These are phyloP conservation scores for Diplolepis rosae DNA, from an alignment of 2,888 invertebrate genomes.

Conservation along the genomic window DNA sequence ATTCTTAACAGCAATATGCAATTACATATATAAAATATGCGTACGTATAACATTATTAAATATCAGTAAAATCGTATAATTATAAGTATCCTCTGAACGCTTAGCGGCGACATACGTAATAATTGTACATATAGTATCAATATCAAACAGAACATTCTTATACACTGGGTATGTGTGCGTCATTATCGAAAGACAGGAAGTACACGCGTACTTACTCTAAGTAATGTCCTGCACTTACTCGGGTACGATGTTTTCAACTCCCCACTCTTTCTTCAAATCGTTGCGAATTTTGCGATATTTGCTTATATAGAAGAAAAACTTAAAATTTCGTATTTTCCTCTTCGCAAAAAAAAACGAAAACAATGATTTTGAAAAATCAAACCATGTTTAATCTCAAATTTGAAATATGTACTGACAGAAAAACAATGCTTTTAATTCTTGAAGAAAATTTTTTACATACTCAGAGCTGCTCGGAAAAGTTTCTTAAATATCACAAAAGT, in stretches of 20 bases:
- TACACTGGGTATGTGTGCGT: conserved; percentile 45
- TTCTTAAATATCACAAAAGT: conserved; percentile 45
- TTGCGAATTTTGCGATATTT: conserved; percentile 26
- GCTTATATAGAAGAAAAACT: no score
- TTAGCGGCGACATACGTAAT: conserved; percentile 43
- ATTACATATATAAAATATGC: conserved; percentile 54
- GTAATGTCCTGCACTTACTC: conserved; percentile 27
- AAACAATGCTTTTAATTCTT: no score
- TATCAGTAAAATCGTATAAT: conserved; percentile 61
- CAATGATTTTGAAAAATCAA: no score
- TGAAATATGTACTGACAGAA: no score
- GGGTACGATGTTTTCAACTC: neutral
- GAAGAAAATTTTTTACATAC: no score
- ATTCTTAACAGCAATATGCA: conserved; percentile 37
- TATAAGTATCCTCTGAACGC: conserved; percentile 66
- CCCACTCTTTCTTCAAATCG: conserved; percentile 1
- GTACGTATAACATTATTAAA: conserved; percentile 61
- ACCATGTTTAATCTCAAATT: no score
- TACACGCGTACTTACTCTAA: neutral
- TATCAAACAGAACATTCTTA: conserved; percentile 51
- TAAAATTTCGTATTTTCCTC: no score
- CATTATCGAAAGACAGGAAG: neutral
- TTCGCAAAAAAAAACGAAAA: no score
- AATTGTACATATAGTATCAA: conserved; percentile 43
- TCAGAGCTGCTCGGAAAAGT: no score